A percentile compares a stretch with the other conserved stretches of the same genome.
These are phyloP conservation scores for Leptinotarsa peninsularis DNA, from an alignment of 2,888 invertebrate genomes.

Conservation along the genomic window DNA sequence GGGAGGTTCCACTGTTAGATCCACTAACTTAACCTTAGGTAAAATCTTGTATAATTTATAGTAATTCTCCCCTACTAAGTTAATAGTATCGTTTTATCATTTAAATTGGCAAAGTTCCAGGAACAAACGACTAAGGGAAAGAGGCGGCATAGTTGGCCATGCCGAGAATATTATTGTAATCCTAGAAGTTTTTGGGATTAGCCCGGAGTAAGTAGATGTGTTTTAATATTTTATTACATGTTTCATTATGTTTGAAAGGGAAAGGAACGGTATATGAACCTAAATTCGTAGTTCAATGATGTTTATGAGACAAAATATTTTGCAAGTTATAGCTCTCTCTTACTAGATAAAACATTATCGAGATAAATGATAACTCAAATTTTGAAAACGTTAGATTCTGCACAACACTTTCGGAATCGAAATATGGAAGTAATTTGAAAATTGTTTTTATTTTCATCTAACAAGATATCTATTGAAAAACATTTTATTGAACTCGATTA, in stretches of 20 bases:
- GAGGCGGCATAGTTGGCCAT: constrained; percentile 37
- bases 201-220: constrained; percentile 24
- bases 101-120: constrained; percentile 65
- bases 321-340: too few species aligned
- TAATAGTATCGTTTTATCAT: constrained; percentile 66
- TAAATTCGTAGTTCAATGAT: not conserved
- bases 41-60: constrained; percentile 65
- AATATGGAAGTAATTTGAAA: too few species aligned
- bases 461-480: too few species aligned
- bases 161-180: constrained; percentile 47
- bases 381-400: too few species aligned
- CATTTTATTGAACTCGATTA: too few species aligned
- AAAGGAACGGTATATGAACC: not conserved
- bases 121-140: constrained; percentile 52
- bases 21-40: constrained; percentile 60
- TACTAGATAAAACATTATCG: too few species aligned
- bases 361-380: too few species aligned
- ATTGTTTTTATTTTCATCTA: too few species aligned
- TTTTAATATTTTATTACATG: constrained; percentile 24
- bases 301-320: not conserved
- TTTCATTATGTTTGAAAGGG: not conserved
- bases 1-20: constrained; percentile 52
- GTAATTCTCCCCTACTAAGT: constrained; percentile 62
- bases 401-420: too few species aligned
- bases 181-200: constrained; percentile 40